A percentile compares a stretch with the other conserved stretches of the same genome.
Evolutionary conservation across 2,888 invertebrate genomes (phyloP).

Genomic region (Deilephila elpenor): DNA sequence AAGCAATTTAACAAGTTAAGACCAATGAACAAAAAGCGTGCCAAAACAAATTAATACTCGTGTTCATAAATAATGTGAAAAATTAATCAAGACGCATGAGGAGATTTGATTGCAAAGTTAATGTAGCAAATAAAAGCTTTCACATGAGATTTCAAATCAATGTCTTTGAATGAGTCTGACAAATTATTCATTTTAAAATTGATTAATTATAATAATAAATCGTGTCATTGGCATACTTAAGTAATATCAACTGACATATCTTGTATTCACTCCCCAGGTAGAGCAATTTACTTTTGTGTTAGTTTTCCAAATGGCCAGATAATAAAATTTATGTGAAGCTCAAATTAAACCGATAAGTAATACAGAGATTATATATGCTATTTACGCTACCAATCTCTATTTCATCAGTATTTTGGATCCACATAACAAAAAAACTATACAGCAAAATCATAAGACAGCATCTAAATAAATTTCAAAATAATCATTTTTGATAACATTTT

Average conservation of each 20-base stretch:
- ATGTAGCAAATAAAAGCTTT: conserved; percentile 12
- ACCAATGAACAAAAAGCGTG: conserved; percentile 11
- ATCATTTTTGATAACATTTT: conserved; percentile 6
- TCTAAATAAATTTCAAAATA: background rate
- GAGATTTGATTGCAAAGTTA: background rate
- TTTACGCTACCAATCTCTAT: background rate
- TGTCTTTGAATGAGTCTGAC: conserved; percentile 7
- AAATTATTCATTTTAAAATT: conserved; percentile 9
- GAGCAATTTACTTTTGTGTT: too few species aligned
- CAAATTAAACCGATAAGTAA: too few species aligned
- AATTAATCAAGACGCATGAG: background rate
- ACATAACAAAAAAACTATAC: background rate
- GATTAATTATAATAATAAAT: background rate
- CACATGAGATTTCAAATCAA: conserved; percentile 2
- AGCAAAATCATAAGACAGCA: background rate
- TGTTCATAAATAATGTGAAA: conserved; percentile 9
- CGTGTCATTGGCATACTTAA: too few species aligned
- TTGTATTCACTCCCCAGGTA: too few species aligned
- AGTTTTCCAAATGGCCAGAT: too few species aligned
- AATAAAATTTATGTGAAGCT: too few species aligned
- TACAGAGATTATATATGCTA: background rate
- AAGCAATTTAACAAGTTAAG: conserved; percentile 8
- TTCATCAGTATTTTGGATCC: background rate
- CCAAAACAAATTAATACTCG: conserved; percentile 13
- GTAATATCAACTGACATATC: too few species aligned